Percentiles rank a stretch among this genome's conserved stretches.
Evolutionary conservation across 2,888 invertebrate genomes (phyloP).

Genomic region (Esperia sulphurella): DNA sequence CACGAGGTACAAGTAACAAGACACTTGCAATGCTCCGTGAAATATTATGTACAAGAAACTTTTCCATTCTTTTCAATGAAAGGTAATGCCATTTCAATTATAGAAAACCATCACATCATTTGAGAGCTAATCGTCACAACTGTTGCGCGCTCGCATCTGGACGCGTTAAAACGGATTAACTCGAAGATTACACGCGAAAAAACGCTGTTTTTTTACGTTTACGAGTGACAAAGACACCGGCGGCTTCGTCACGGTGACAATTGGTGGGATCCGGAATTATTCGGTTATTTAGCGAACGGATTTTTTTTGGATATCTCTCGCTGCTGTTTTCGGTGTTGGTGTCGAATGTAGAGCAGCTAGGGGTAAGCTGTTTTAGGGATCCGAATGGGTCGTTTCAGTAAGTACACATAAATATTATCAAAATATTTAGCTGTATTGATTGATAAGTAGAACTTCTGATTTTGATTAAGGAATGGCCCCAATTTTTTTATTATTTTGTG

Average conservation of each 20-base stretch:
- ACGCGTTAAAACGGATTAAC: slow-evolving; percentile 76
- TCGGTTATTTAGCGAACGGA: slow-evolving; percentile 48
- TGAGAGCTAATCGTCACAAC: slow-evolving; percentile 35
- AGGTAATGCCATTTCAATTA: slow-evolving; percentile 7
- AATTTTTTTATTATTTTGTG: too few species aligned
- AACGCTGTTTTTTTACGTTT: slow-evolving; percentile 26
- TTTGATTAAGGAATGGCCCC: too few species aligned
- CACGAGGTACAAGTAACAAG: too few species aligned
- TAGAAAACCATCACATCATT: slow-evolving; percentile 29
- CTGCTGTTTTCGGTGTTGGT: slow-evolving; percentile 41
- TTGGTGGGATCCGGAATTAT: slow-evolving; percentile 64
- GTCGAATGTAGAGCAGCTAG: slow-evolving; percentile 34
- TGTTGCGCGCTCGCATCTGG: slow-evolving; percentile 63
- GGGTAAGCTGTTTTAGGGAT: slow-evolving; percentile 11
- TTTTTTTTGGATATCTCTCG: slow-evolving; percentile 35
- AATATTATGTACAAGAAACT: too few species aligned
- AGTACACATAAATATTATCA: too few species aligned
- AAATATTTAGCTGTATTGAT: too few species aligned
- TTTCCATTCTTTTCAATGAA: too few species aligned
- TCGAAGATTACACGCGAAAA: slow-evolving; percentile 68
- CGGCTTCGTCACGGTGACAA: slow-evolving; percentile 69
- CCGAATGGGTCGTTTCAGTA: background rate
- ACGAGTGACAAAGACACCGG: slow-evolving; percentile 66
- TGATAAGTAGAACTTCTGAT: too few species aligned
- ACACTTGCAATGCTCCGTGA: too few species aligned